A percentile compares a stretch with the other conserved stretches of the same genome.
Evolutionary conservation across 2,888 invertebrate species (phyloP).

Genomic region (Lasius fuliginosus): DNA sequence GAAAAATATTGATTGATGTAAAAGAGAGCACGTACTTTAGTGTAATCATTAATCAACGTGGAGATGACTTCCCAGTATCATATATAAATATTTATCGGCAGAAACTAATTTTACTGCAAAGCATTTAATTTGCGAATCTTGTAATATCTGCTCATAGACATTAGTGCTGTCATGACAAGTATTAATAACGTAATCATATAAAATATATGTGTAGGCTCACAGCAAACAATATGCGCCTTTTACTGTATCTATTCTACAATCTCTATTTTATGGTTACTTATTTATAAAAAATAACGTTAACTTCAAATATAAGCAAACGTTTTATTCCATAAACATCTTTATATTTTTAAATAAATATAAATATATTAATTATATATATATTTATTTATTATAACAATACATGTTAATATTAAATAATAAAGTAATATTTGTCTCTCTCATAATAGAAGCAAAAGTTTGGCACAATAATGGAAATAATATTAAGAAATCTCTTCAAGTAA

Average conservation of each 20-base stretch:
- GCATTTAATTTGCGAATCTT: background rate
- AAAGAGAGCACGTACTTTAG: slow-evolving; percentile 28
- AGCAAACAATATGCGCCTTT: background rate
- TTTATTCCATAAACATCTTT: background rate
- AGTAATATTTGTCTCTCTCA: background rate
- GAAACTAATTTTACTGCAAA: background rate
- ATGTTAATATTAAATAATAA: background rate
- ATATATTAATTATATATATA: background rate
- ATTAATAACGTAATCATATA: background rate
- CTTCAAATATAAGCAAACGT: background rate
- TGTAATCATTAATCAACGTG: slow-evolving; percentile 29
- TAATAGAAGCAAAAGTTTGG: slow-evolving; percentile 13
- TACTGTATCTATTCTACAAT: background rate
- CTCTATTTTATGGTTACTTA: background rate
- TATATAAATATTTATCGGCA: background rate
- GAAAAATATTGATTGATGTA: slow-evolving; percentile 29
- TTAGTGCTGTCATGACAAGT: background rate
- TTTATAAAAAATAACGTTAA: slow-evolving; percentile 18
- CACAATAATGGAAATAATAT: slow-evolving; percentile 3
- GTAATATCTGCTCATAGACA: background rate
- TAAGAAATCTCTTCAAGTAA: slow-evolving; percentile 30
- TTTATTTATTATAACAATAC: background rate
- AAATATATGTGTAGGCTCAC: background rate
- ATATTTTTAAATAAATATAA: slow-evolving; percentile 1
- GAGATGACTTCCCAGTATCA: background rate